Base-by-base conservation (phyloP, 2,113 vertebrate genomes). In the Entelurus aequoreus region DNA sequence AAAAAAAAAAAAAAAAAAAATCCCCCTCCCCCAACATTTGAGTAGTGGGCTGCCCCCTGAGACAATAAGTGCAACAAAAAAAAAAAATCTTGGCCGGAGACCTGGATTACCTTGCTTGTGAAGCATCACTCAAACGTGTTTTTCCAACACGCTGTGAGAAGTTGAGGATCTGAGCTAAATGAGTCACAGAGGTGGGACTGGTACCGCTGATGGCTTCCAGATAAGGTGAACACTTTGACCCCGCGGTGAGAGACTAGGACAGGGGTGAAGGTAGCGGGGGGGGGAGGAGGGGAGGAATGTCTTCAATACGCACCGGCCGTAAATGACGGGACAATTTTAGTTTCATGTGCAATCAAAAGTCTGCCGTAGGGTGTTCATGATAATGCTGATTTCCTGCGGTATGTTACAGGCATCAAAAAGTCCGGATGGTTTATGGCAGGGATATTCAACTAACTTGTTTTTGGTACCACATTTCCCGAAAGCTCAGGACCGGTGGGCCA, bases 151-250 rank as follows among this genome's bases (percentile, higher is more conserved):
- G 12, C 8, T 5, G 6, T 11, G 54, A 42, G 63, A 51, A 67
- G 54, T 63, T 62, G 71, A 35, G 11, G 60, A 69, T 66, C 77
- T 87, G 65, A 72, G 62, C 81, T 78, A 78, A 84, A 81, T 83
- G 84, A 84, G 75, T 85, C 78, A 80, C 79, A 83, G 81, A 84
- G 81, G 84, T 79, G 77, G 84, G 72, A 84, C 81, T 81, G 82
- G 85, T 72, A 77, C 63, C 54, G 70, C 76, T 87, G 87, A 88
- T 87, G 85, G 83, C 69, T 87, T 87, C 85, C 87, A 88, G 87
- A 88, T 87, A 88, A 85, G 83, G 82, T 86, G 84, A 84, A 86
- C 75, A 84, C 83, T 87, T 85, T 86, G 84, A 85, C 87, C 87
- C 72, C 53, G 1, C 48, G 71, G 73, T 68, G 68, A 74, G 75